These are phyloP conservation scores for Porites evermanni DNA, from an alignment of 92 coral and sea anemone species.

Conservation along the genomic window DNA sequence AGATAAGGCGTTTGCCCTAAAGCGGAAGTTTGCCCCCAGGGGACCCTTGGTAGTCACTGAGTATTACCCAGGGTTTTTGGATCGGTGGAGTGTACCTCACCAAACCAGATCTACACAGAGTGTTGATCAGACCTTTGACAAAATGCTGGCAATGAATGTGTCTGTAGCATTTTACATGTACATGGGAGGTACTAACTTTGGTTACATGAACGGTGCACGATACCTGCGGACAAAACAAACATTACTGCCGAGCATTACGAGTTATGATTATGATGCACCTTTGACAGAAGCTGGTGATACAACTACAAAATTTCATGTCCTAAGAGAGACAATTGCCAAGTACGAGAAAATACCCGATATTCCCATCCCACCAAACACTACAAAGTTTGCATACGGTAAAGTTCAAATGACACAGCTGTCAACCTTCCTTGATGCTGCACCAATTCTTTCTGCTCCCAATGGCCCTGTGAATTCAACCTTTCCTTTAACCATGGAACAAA, in stretches of 20 bases:
- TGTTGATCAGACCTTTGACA: conserved; percentile 75
- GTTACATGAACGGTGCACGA: conserved; percentile 82
- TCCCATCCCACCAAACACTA: conserved; percentile 88
- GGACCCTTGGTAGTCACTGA: conserved; percentile 93
- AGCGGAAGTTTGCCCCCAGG: conserved; percentile 75
- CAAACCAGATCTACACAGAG: conserved; percentile 50
- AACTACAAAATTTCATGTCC: conserved; percentile 74
- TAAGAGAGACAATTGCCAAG: conserved; percentile 75
- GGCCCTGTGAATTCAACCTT: conserved; percentile 73
- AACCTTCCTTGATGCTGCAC: conserved; percentile 61
- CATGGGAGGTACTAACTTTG: conserved; percentile 94
- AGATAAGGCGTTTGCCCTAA: conserved; percentile 58
- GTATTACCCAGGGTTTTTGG: conserved; percentile 94
- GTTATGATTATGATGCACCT: conserved; percentile 94
- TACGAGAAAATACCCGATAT: conserved; percentile 68
- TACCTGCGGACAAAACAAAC: conserved; percentile 38
- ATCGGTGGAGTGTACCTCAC: conserved; percentile 83
- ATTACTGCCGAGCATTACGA: conserved; percentile 76
- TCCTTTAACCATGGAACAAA: conserved; percentile 92
- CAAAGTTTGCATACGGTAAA: conserved; percentile 87
- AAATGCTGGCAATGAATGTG: conserved; percentile 80
- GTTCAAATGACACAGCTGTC: conserved; percentile 64
- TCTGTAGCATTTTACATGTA: conserved; percentile 95
- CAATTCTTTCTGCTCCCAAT: conserved; percentile 66
- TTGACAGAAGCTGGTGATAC: conserved; percentile 93